Percentiles rank a stretch among this genome's conserved stretches.
Conservation (phyloP, 1,140 invertebrate species). For the Tetraneura akinire region DNA sequence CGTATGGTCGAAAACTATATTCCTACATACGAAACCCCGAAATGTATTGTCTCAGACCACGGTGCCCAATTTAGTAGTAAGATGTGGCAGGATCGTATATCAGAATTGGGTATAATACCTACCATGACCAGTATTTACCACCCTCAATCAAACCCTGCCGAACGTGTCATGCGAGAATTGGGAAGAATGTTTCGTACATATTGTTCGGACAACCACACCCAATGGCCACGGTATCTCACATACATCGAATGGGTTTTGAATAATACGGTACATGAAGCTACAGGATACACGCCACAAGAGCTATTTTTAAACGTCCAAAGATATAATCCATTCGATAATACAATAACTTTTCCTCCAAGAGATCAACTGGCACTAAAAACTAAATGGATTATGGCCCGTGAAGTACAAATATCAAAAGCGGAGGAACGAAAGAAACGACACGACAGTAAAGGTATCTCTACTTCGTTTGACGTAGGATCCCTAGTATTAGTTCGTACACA, state of each 20-base stretch:
- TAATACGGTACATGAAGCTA: not conserved
- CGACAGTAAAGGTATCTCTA: too few relatives aligned
- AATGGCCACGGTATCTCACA: not conserved
- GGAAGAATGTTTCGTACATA: not conserved
- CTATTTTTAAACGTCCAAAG: not conserved
- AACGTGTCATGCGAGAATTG: slow-evolving; percentile 20
- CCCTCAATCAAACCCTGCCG: not conserved
- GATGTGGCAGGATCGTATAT: not conserved
- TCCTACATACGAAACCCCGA: not conserved
- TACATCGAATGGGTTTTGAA: not conserved
- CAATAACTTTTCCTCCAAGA: not conserved
- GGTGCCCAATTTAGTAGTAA: not conserved
- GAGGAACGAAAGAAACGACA: too few relatives aligned
- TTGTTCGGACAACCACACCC: not conserved
- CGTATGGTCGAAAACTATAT: not conserved
- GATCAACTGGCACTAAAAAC: too few relatives aligned
- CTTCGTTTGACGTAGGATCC: too few relatives aligned
- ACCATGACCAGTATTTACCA: not conserved
- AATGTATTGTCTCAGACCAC: not conserved
- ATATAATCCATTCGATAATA: not conserved
- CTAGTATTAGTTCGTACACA: too few relatives aligned
- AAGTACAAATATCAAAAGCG: too few relatives aligned
- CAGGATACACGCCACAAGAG: not conserved
- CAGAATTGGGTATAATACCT: not conserved
- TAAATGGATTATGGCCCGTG: too few relatives aligned